These are phyloP conservation scores for Limnephilus marmoratus DNA, from an alignment of 2,888 invertebrate species.

Conservation along the genomic window DNA sequence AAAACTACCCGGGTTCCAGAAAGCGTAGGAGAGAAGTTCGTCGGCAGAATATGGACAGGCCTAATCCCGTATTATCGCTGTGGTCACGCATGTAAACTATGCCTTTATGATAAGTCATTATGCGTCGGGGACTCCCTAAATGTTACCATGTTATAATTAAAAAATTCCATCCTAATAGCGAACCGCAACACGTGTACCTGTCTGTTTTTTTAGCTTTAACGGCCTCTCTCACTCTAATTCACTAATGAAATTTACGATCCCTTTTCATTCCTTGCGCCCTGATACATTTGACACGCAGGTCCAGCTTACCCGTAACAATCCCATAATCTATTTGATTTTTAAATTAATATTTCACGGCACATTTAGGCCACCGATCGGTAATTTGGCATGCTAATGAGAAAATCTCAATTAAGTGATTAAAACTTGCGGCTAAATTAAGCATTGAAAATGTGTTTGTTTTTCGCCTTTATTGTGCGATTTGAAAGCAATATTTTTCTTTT, in stretches of 20 bases:
- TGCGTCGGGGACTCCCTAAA: slow-evolving; percentile 58
- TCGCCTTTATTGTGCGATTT: background rate
- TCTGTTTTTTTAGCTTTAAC: slow-evolving; percentile 64
- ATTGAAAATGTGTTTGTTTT: background rate
- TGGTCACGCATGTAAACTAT: slow-evolving; percentile 63
- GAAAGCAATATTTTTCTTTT: background rate
- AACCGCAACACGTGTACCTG: slow-evolving; percentile 65
- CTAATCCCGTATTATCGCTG: slow-evolving; percentile 62
- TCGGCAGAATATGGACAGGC: slow-evolving; percentile 47
- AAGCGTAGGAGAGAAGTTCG: slow-evolving; percentile 13
- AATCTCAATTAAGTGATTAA: slow-evolving; percentile 45
- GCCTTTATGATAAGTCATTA: slow-evolving; percentile 63
- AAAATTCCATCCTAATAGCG: slow-evolving; percentile 64
- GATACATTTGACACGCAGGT: slow-evolving; percentile 55
- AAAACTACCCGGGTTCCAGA: slow-evolving; percentile 1
- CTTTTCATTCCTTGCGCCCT: slow-evolving; percentile 54
- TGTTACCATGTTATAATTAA: slow-evolving; percentile 63
- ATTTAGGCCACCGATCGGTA: slow-evolving; percentile 36
- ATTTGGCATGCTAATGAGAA: slow-evolving; percentile 36
- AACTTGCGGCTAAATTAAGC: background rate
- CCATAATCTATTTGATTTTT: slow-evolving; percentile 47
- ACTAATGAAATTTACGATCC: slow-evolving; percentile 65
- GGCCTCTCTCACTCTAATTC: slow-evolving; percentile 63
- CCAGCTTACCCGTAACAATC: slow-evolving; percentile 38
- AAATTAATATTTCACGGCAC: slow-evolving; percentile 47